Evolutionary conservation across 2,888 invertebrate species (phyloP), one percentile per base, ranked within the genome.

Genomic region (Cheilosia scutellata): DNA sequence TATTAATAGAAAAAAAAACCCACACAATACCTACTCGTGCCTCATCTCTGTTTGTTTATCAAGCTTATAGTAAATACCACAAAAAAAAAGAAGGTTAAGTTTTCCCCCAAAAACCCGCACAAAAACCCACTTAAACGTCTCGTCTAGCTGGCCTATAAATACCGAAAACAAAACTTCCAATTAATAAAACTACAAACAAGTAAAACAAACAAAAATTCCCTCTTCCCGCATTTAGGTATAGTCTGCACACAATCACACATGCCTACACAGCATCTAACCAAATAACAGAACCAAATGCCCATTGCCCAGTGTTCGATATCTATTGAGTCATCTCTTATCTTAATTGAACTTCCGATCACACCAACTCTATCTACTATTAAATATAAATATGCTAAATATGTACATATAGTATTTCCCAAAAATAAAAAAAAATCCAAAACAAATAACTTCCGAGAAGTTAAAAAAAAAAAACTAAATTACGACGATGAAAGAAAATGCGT

Each of bases 321-420:
- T 65, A 53, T 68, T 74, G 57, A 82, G 75, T 42, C 63, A 70
- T 65, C 58, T 71, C 58, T 58, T 82, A 76, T 76, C 44, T 76
- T 51, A 53, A 71, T 76, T 71, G 65, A 82, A 72, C 63, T 82
- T 82, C 76, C 71, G 82, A 76, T 77, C 60, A 60, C 44, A 77
- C 65, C 40, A 55, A 65, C 27, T 72, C 42, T 66, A 66, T 72
- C 42, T 66, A 66, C 68, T 49, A 55, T 74, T 42, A 42, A 63
- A 75, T 57, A 82, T 75, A 68, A 82, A 75, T 76, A 75, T 57
- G 65, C 16, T 16, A 16, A 16, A 37, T 60, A 65, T 62, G 76
- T 58, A 76, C 40, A 31, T 49, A 49, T 49, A 49, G 62, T 53
- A 80, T 40, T 66, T 53, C 33, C 40, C 29, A 42, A 37, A 53